Conservation (phyloP, 2,113 vertebrate species). For the Notarius quadriscutis region DNA sequence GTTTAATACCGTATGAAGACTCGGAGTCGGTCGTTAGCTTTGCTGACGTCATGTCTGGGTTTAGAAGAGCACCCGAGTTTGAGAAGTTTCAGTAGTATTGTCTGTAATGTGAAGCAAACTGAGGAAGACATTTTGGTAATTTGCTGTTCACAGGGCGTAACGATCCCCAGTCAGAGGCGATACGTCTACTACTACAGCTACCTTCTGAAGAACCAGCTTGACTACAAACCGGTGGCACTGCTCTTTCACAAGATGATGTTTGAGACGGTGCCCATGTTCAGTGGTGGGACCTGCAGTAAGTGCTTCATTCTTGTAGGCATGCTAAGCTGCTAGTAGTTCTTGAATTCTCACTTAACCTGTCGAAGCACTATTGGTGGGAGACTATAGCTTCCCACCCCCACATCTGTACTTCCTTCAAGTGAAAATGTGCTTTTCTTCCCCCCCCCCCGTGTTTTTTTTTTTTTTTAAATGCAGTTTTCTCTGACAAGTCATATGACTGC, state of each 20-base stretch:
- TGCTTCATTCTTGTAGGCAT: not conserved
- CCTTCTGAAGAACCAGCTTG: slow-evolving; percentile 92
- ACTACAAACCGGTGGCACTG: slow-evolving; percentile 94
- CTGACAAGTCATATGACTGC: not conserved
- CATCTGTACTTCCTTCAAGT: not conserved
- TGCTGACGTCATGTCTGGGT: not conserved
- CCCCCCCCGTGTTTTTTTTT: not conserved
- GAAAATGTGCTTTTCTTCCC: not conserved
- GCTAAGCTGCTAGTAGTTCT: slow-evolving; percentile 3
- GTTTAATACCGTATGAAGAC: not conserved
- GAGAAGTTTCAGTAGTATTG: not conserved
- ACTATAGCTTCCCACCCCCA: not conserved
- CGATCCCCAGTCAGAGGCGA: slow-evolving; percentile 95
- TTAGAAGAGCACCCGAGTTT: too few species aligned
- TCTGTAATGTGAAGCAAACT: not conserved
- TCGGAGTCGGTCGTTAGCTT: not conserved
- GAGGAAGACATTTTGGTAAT: not conserved
- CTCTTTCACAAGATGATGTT: slow-evolving; percentile 99
- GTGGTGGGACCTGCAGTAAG: slow-evolving; percentile 95
- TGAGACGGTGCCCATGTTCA: slow-evolving; percentile 98
- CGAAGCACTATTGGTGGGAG: not conserved
- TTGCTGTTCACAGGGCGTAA: slow-evolving; percentile 83
- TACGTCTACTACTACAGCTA: slow-evolving; percentile 98
- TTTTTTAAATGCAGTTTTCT: not conserved
- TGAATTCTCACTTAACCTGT: not conserved